Conservation (phyloP, 2,888 invertebrate species). For the Exocentrus adspersus region DNA sequence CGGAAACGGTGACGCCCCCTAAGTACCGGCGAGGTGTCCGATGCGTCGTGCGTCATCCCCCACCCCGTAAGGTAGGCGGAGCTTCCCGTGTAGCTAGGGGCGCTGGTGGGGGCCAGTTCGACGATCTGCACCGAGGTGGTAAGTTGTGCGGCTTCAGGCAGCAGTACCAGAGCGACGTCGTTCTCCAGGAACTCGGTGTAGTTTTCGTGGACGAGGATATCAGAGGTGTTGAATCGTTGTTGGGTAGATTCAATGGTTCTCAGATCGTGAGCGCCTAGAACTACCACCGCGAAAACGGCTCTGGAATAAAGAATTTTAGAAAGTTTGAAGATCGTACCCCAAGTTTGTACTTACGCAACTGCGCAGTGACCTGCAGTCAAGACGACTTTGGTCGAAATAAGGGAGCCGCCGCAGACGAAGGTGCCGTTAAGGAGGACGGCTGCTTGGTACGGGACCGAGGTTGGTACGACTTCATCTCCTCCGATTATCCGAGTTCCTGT, state of each 20-base stretch:
- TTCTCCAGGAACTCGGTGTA: slow-evolving; percentile 35
- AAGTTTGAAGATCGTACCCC: neutral
- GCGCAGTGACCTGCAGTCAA: slow-evolving; percentile 7
- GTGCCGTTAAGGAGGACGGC: neutral
- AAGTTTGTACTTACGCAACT: neutral
- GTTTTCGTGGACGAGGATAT: slow-evolving; percentile 37
- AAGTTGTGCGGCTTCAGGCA: slow-evolving; percentile 31
- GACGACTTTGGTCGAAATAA: neutral
- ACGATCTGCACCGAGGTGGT: slow-evolving; percentile 36
- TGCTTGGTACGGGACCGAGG: slow-evolving; percentile 4
- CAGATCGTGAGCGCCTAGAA: slow-evolving; percentile 19
- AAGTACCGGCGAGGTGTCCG: slow-evolving; percentile 53
- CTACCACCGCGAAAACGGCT: neutral
- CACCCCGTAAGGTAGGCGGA: slow-evolving; percentile 64
- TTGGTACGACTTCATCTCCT: slow-evolving; percentile 1
- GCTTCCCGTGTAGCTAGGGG: slow-evolving; percentile 56
- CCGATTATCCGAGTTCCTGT: slow-evolving; percentile 10
- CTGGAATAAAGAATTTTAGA: neutral
- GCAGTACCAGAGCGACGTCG: slow-evolving; percentile 41
- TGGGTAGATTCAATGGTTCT: slow-evolving; percentile 3
- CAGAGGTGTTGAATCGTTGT: slow-evolving; percentile 44
- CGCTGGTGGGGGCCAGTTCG: slow-evolving; percentile 17
- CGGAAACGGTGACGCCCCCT: slow-evolving; percentile 59
- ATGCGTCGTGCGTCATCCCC: slow-evolving; percentile 60
- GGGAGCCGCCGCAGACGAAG: slow-evolving; percentile 3